Base-by-base conservation (phyloP, 2,888 invertebrate species). In the Augiades crinisus region DNA sequence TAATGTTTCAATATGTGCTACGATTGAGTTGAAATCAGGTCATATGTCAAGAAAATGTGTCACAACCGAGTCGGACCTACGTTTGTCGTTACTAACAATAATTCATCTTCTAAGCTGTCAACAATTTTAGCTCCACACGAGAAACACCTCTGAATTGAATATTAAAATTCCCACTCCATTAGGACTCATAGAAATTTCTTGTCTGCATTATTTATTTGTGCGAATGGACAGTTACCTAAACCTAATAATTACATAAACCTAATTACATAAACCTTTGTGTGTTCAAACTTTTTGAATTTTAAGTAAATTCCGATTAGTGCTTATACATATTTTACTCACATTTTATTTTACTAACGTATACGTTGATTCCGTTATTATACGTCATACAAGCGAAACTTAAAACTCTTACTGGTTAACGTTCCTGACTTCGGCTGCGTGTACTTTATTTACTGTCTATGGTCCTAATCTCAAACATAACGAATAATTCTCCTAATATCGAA, bases 21-120 rank as follows among this genome's bases (percentile, higher is more conserved):
- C 17, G 34, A 41, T 36, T 50, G 19, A 19, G 24, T 21, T 33
- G 22, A 14, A 37, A 37, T 5, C 37, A 37, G 37, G 44, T 44
- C 31, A 44, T 44, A 44, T 44, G 51, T 44, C 51, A 44, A 44
- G 44, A 44, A 21, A 51, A 51, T 38, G 22, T 51, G 51, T 51
- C 51, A 24, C 45, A 45, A 30, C 10, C 19, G 45, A 38, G 22
- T 21, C 5, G 51, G 51, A 38, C 45, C 37, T 36, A 38, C 17
- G 38, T 45, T 52, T 45, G 45, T 52, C 53, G 54, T 49, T 40
- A 19, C 45, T 47, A 33, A 54, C 54, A 53, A 59, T 60, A 60
- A 60, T 52, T 60, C 60, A 60, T 59, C 53, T 43, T 30, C 47
- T 45, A 45, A 47, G 38, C 51, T 56, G 56, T 58, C 58, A 54